Percentiles rank a stretch among this genome's conserved stretches.
These are phyloP conservation scores for Euzophera pinguis DNA, from an alignment of 2,888 invertebrate genomes.

Conservation along the genomic window DNA sequence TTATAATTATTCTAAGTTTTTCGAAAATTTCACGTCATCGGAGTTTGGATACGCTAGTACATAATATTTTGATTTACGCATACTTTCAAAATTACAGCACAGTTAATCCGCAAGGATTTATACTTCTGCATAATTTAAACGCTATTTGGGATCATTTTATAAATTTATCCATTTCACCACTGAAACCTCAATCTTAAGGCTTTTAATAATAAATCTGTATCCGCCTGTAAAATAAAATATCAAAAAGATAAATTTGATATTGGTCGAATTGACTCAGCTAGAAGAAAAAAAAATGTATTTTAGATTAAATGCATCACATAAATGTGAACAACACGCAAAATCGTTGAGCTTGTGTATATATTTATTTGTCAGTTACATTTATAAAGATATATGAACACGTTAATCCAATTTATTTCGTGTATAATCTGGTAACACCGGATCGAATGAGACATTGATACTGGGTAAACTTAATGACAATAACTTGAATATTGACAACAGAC, in stretches of 20 bases:
- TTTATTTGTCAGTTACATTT: too few species aligned
- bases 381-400: too few species aligned
- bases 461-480: too few species aligned
- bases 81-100: constrained; percentile 30
- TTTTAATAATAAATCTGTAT: constrained; percentile 46
- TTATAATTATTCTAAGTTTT: too few species aligned
- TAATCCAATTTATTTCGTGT: too few species aligned
- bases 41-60: background rate
- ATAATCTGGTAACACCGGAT: too few species aligned
- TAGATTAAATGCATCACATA: too few species aligned
- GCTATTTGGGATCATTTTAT: constrained; percentile 51
- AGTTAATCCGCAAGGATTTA: constrained; percentile 42
- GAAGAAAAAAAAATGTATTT: too few species aligned
- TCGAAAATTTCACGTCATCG: background rate
- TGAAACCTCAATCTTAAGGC: constrained; percentile 33
- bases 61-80: background rate
- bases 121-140: constrained; percentile 48
- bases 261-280: background rate
- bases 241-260: background rate
- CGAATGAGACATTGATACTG: too few species aligned
- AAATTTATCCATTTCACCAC: constrained; percentile 30
- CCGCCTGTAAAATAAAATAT: constrained; percentile 22
- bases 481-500: too few species aligned
- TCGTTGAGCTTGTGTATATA: too few species aligned
- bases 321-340: too few species aligned